Percentiles rank a stretch among this genome's conserved stretches.
phyloP scores from a whole-genome alignment of 1,140 invertebrate species.

The Drosophila nannoptera region DNA sequence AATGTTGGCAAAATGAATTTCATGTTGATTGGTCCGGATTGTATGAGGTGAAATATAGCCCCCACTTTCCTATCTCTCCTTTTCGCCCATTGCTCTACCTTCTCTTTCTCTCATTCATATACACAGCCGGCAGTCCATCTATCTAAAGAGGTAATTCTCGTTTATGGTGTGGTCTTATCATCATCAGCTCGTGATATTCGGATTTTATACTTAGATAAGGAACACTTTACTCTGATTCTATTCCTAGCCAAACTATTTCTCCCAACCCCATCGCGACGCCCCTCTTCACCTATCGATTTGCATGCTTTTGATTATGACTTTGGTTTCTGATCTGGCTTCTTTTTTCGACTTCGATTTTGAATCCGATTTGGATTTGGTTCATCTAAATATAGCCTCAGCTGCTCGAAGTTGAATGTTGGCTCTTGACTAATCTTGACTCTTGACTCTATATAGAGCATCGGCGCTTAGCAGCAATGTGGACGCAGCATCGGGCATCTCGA shows the following conservation, averaged over 20 bases:
- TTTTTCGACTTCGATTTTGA: slow-evolving; percentile 3
- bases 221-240: neutral
- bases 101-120: neutral
- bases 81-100: no score
- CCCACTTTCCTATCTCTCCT: no score
- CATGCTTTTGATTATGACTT: slow-evolving; percentile 12
- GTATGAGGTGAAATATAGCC: no score
- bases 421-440: slow-evolving; percentile 1
- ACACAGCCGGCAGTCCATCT: neutral
- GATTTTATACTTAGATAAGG: neutral
- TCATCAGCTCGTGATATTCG: neutral
- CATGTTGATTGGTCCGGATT: no score
- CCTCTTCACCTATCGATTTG: neutral
- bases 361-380: no score
- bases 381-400: neutral
- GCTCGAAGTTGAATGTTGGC: neutral
- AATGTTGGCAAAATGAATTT: no score
- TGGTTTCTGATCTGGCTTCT: slow-evolving; percentile 1
- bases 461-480: slow-evolving; percentile 14
- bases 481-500: slow-evolving; percentile 10
- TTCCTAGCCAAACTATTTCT: neutral
- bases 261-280: no score
- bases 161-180: slow-evolving; percentile 11
- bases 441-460: neutral
- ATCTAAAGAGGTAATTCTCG: neutral